Evolutionary conservation across 2,797 vertebrate species (phyloP), one percentile per base, ranked within the genome.

Genomic region (Chloroceryle inda): DNA sequence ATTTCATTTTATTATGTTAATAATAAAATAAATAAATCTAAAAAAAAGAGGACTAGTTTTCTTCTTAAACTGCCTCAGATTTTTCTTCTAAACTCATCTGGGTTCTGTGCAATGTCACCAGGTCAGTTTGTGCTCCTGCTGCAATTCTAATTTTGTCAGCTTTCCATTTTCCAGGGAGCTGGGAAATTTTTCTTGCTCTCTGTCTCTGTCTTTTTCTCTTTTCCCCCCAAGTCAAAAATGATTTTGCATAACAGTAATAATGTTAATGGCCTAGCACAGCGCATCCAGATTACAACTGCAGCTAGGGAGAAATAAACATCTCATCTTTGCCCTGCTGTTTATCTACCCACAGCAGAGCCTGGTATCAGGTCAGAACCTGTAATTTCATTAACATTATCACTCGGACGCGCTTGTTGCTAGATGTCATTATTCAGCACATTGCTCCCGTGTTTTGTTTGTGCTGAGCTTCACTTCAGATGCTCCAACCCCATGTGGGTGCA

Each of bases 331-430:
- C 94, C 95, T 81, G 88, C 96, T 95, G 91, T 96, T 97, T 97
- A 97, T 97, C 96, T 97, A 71, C 52, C 94, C 75, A 37, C 84
- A 94, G 92, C 95, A 97, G 94, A 97, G 92, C 79, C 80, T 5
- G 40, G 63, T 96, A 95, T 95, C 96, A 94, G 96, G 94, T 96
- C 94, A 96, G 89, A 96, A 96, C 94, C 95, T 94, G 92, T 94
- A 97, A 95, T 94, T 96, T 96, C 94, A 97, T 97, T 97, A 96
- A 95, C 94, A 95, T 97, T 95, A 96, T 96, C 95, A 83, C 83
- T 92, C 87, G 91, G 92, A 95, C 68, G 7, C 5, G 80, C 75
- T 92, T 91, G 85, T 95, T 92, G 82, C 95, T 91, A 59, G 89
- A 93, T 96, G 94, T 96, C 95, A 95, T 97, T 94, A 96, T 93